These are phyloP conservation scores for Oophaga sylvatica DNA, from an alignment of 2,797 vertebrate species.

Conservation along the genomic window DNA sequence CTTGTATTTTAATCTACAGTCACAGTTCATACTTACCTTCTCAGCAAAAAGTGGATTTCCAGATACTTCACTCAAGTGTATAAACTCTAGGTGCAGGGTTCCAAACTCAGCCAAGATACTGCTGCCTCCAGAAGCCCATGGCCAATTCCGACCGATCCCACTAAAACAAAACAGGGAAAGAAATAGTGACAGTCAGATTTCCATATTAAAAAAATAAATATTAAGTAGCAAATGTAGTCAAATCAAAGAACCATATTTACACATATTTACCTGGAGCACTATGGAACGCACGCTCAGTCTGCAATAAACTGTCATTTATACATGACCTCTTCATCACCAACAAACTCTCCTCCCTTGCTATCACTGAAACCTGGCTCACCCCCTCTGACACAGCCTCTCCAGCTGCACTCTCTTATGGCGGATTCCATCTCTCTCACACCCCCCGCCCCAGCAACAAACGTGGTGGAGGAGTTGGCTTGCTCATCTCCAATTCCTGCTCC, in stretches of 20 bases:
- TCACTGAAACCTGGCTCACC: too few relatives aligned
- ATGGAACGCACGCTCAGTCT: too few relatives aligned
- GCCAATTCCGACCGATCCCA: conserved; percentile 96
- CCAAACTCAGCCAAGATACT: conserved; percentile 98
- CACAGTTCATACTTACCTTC: conserved; percentile 80
- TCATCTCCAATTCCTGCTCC: too few relatives aligned
- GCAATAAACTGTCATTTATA: too few relatives aligned
- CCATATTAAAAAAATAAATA: background rate
- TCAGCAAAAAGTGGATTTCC: conserved; percentile 91
- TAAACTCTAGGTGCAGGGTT: conserved; percentile 94
- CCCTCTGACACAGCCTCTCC: too few relatives aligned
- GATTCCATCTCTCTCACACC: too few relatives aligned
- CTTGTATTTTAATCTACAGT: background rate
- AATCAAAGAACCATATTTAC: background rate
- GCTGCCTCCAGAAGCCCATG: conserved; percentile 98
- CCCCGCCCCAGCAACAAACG: too few relatives aligned
- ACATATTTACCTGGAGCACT: too few relatives aligned
- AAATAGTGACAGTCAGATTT: background rate
- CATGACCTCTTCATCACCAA: too few relatives aligned
- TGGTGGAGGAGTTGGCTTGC: too few relatives aligned
- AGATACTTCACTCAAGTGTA: conserved; percentile 92
- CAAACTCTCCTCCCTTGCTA: too few relatives aligned
- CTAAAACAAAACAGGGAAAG: conserved; percentile 68
- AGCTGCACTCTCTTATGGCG: too few relatives aligned
- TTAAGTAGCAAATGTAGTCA: background rate